These are phyloP conservation scores for Danio rerio DNA, from an alignment of 2,113 vertebrate genomes.

Conservation along the genomic window DNA sequence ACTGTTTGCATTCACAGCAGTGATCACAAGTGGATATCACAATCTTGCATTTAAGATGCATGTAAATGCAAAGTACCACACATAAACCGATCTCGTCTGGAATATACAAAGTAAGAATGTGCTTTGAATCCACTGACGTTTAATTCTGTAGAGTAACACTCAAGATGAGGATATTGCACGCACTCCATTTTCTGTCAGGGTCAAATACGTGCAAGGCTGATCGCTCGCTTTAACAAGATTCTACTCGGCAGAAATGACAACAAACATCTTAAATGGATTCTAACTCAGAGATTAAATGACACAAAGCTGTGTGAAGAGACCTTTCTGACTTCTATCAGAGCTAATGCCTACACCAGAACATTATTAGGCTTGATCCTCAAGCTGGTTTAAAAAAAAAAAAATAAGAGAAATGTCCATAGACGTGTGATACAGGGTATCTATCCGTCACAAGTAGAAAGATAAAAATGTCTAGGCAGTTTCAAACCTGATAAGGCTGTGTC, in stretches of 20 bases:
- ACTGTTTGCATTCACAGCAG: not conserved
- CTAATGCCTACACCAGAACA: not conserved
- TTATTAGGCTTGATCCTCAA: conserved; percentile 22
- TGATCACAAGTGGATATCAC: not conserved
- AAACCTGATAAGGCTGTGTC: conserved; percentile 18
- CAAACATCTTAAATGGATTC: conserved; percentile 9
- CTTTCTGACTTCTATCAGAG: not conserved
- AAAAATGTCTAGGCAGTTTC: not conserved
- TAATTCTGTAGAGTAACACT: conserved; percentile 5
- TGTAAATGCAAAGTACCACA: not conserved
- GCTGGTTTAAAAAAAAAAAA: not conserved
- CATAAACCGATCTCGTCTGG: not conserved
- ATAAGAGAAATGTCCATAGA: not conserved
- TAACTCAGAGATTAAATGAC: conserved; percentile 9
- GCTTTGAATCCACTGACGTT: conserved; percentile 6
- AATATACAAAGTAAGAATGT: not conserved
- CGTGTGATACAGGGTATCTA: conserved; percentile 6
- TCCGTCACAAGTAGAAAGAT: not conserved
- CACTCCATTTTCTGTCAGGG: not conserved
- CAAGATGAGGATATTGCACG: not conserved
- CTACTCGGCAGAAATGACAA: conserved; percentile 7
- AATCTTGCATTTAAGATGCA: not conserved
- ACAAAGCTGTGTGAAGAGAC: not conserved
- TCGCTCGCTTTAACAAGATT: not conserved
- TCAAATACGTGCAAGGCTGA: not conserved